Evolutionary conservation across 2,113 vertebrate genomes (phyloP), one percentile per base, ranked within the genome.

Genomic region (Aspidoscelis tigris): DNA sequence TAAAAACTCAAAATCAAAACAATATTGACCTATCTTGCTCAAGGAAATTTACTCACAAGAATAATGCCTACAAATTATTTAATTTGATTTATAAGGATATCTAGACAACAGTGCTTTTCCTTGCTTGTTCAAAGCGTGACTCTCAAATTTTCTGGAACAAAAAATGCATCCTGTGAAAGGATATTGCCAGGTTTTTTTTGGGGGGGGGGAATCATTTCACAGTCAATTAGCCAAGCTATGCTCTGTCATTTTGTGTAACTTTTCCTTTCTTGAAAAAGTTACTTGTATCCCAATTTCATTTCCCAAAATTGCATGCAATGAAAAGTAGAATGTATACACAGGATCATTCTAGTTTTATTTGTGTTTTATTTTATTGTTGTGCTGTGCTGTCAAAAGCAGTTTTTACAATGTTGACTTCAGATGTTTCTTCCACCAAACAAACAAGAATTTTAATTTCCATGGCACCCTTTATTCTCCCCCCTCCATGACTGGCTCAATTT

Each of bases 201-300:
- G 33, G 33, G 33, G 33, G 33, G 78, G 1, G 12, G 88, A 84
- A 8, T 53, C 10, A 26, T 78, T 85, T 77, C 83, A 68, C 53
- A 74, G 81, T 47, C 85, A 64, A 71, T 85, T 87, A 80, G 39
- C 44, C 84, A 66, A 33, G 53, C 3, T n/a, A 11, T 41, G 33
- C 33, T 73, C 14, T 68, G 41, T 78, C 78, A 44, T 73, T n/a
- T 79, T 71, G 7, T 69, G 7, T 4, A 76, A 61, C 24, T 1
- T 69, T 50, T 75, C 88, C 69, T 0, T 41, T 8, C 73, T 73
- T 21, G 80, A 2, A 76, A 18, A 83, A 53, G 71, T 84, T 90
- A 5, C 1, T 68, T 77, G 22, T 43, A 6, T 70, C 21, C 33
- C 0, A 4, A 8, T 80, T 71, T 69, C 21, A 7, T 83, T 61